Evolutionary conservation across 2,888 invertebrate species (phyloP).

Genomic region (Loripinus fragilis): DNA sequence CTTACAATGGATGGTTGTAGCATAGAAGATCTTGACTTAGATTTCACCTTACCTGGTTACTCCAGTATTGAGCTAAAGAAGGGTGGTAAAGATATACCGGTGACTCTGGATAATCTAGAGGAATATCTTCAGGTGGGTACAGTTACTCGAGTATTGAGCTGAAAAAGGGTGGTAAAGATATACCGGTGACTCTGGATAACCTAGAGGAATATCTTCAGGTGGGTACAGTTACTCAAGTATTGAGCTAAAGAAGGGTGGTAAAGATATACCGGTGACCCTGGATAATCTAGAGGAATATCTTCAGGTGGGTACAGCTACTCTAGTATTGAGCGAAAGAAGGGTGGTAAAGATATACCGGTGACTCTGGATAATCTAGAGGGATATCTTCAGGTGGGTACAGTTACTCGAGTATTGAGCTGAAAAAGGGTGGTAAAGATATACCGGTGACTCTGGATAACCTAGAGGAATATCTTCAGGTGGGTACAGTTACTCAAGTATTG

Average conservation of each 20-base stretch:
- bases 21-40: slow-evolving; percentile 94
- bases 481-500: slow-evolving; percentile 94
- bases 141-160: slow-evolving; percentile 95
- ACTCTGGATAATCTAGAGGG: slow-evolving; percentile 96
- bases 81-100: slow-evolving; percentile 94
- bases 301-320: slow-evolving; percentile 90
- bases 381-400: slow-evolving; percentile 92
- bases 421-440: slow-evolving; percentile 84
- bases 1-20: slow-evolving; percentile 94
- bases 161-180: slow-evolving; percentile 94
- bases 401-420: slow-evolving; percentile 92
- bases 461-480: slow-evolving; percentile 78
- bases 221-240: slow-evolving; percentile 91
- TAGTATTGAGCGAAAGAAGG: slow-evolving; percentile 92
- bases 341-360: slow-evolving; percentile 94
- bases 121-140: slow-evolving; percentile 91
- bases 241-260: slow-evolving; percentile 93
- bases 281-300: slow-evolving; percentile 98
- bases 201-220: slow-evolving; percentile 95
- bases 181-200: slow-evolving; percentile 95
- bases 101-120: slow-evolving; percentile 96
- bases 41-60: slow-evolving; percentile 98
- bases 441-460: too few species aligned
- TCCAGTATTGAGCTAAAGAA: slow-evolving; percentile 92
- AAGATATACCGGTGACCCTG: slow-evolving; percentile 93